These are phyloP conservation scores for Zygothrica quintamaculata DNA, from an alignment of 2,888 invertebrate species.

Conservation along the genomic window DNA sequence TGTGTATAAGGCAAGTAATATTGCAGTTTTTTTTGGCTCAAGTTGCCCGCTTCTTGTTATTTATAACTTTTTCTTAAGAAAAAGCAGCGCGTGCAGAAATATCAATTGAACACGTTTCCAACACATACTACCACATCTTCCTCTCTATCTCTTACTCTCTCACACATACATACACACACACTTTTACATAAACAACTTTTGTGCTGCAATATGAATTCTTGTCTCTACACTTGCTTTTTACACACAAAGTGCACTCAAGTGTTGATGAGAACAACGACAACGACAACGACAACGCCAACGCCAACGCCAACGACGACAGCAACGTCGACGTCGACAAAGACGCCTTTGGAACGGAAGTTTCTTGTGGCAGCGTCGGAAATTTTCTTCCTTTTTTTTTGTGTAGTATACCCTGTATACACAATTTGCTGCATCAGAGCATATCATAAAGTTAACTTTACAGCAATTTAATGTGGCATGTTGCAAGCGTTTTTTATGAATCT, in stretches of 20 bases:
- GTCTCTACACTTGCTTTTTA: slow-evolving; percentile 29
- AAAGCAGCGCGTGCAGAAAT: slow-evolving; percentile 75
- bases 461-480: too few relatives aligned
- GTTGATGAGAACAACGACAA: slow-evolving; percentile 56
- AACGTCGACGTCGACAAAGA: slow-evolving; percentile 21
- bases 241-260: slow-evolving; percentile 57
- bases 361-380: slow-evolving; percentile 38
- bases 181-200: slow-evolving; percentile 34
- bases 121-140: slow-evolving; percentile 51
- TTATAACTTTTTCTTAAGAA: slow-evolving; percentile 76
- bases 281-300: slow-evolving; percentile 24
- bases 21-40: slow-evolving; percentile 68
- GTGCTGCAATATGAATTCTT: slow-evolving; percentile 56
- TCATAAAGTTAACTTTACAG: too few relatives aligned
- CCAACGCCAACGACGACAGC: slow-evolving; percentile 25
- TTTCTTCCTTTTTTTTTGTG: slow-evolving; percentile 19
- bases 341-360: slow-evolving; percentile 59
- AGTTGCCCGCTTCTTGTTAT: slow-evolving; percentile 65
- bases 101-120: slow-evolving; percentile 79
- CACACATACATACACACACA: slow-evolving; percentile 7
- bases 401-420: not conserved
- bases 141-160: slow-evolving; percentile 1
- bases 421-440: too few relatives aligned
- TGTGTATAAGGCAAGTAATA: slow-evolving; percentile 58
- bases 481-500: too few relatives aligned